phyloP scores from a whole-genome alignment of 1,140 invertebrate genomes.

The Patella vulgata region DNA sequence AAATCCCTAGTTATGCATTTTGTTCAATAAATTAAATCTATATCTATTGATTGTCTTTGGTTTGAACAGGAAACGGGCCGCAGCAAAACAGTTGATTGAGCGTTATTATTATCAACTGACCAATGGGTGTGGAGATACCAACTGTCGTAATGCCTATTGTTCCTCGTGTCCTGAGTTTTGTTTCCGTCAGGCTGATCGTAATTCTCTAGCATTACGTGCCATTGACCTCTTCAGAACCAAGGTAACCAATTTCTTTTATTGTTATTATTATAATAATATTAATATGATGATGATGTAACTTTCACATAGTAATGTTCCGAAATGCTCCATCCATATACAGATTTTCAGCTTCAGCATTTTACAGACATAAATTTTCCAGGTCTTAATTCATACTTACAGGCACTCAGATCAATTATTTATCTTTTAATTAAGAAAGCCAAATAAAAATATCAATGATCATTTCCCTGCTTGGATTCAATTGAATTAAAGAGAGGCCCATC shows the following conservation, averaged over 20 bases:
- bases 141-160: constrained; percentile 87
- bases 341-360: too few species aligned
- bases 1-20: too few species aligned
- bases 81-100: constrained; percentile 88
- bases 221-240: constrained; percentile 86
- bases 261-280: constrained; percentile 82
- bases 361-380: too few species aligned
- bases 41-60: constrained; percentile 5
- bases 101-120: constrained; percentile 92
- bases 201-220: constrained; percentile 88
- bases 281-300: neutral
- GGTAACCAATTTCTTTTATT: too few species aligned
- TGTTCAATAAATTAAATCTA: too few species aligned
- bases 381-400: too few species aligned
- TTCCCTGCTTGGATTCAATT: too few species aligned
- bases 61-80: constrained; percentile 78
- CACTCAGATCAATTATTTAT: too few species aligned
- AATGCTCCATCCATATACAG: too few species aligned
- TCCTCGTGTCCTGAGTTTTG: constrained; percentile 76
- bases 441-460: too few species aligned
- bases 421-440: too few species aligned
- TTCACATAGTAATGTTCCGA: constrained; percentile 5
- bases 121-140: constrained; percentile 87
- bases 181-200: constrained; percentile 62
- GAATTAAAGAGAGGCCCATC: too few species aligned